Percentiles rank a stretch among this genome's conserved stretches.
phyloP scores from a whole-genome alignment of 2,113 vertebrate genomes.

The Sprattus sprattus region DNA sequence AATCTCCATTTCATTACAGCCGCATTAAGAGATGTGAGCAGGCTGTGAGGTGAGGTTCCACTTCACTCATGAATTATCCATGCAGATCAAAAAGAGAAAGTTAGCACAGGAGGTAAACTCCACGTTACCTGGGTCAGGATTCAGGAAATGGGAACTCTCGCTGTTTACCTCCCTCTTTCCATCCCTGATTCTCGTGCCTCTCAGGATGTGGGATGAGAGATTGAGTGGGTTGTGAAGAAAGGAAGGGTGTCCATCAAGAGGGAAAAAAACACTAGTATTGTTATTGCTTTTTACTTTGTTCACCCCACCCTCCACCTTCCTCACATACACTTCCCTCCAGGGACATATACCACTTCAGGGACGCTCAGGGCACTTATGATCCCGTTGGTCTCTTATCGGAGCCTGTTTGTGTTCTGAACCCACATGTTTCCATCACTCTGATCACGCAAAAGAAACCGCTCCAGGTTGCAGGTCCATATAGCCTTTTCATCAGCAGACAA shows the following conservation, averaged over 20 bases:
- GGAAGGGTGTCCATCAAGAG: background rate
- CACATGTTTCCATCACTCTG: conserved; percentile 8
- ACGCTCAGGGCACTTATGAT: conserved; percentile 3
- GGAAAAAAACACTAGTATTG: background rate
- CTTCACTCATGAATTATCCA: too few species aligned
- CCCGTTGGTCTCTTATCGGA: background rate
- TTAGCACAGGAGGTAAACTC: too few species aligned
- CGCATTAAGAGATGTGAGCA: background rate
- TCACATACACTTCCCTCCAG: too few species aligned
- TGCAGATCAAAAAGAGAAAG: too few species aligned
- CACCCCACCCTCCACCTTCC: background rate
- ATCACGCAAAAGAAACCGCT: conserved; percentile 1
- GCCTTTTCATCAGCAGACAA: background rate
- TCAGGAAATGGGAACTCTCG: too few species aligned
- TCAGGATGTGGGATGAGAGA: background rate
- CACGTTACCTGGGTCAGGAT: too few species aligned
- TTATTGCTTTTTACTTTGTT: background rate
- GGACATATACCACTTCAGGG: conserved; percentile 15
- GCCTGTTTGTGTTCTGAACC: background rate
- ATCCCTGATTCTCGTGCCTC: background rate
- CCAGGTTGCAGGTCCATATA: background rate
- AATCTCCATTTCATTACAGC: background rate
- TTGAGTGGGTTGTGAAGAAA: background rate
- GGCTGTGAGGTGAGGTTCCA: too few species aligned
- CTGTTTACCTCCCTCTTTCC: background rate